Base-by-base conservation (phyloP, 1,140 invertebrate species). In the Caenorhabditis elegans region DNA sequence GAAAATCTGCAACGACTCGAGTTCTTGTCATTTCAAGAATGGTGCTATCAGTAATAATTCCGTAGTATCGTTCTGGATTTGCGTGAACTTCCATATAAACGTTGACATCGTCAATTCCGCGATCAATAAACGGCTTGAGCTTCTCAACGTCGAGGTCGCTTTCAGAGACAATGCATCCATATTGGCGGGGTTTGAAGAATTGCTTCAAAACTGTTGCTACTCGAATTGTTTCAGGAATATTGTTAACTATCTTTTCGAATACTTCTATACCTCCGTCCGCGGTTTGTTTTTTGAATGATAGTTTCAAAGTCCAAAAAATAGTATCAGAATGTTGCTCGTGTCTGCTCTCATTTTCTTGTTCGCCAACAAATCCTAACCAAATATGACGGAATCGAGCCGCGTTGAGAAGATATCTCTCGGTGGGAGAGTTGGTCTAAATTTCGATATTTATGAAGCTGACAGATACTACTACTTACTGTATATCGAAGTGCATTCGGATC, bases 241-340 rank as follows among this genome's bases (percentile, higher is more conserved):
- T 77, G 13, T 78, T 39, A 4, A 85, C 55, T 4, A 70, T 76
- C 28, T 85, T 77, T 2, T 39, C 19, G 39, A 86, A 85, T 4
- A 70, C 77, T 13, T 43, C 55, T n/a, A 49, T n/a, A 13, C 19
- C 17, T 47, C 70, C 82, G n/a, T 76, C 60, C 4, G 22, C n/a
- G 0, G 17, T 39, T 36, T 51, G 78, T 47, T 60, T 84, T 13
- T 34, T 70, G 75, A 85, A 85, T 10, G 48, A 49, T 8, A 85
- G 22, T 39, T 85, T 75, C 22, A 85, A 28, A 26, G 17, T 82
- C 84, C 84, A 85, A 39, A 85, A 84, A 24, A 85, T 39, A 4
- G 46, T 85, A 43, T 85, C 82, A 19, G 84, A 85, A 24, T 83
- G 85, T 76, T 85, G 83, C 34, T 85, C 83, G 48, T 85, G 83